A percentile compares a stretch with the other conserved stretches of the same genome.
Conservation (phyloP, 2,113 vertebrate genomes). For the Cyanoderma ruficeps region DNA sequence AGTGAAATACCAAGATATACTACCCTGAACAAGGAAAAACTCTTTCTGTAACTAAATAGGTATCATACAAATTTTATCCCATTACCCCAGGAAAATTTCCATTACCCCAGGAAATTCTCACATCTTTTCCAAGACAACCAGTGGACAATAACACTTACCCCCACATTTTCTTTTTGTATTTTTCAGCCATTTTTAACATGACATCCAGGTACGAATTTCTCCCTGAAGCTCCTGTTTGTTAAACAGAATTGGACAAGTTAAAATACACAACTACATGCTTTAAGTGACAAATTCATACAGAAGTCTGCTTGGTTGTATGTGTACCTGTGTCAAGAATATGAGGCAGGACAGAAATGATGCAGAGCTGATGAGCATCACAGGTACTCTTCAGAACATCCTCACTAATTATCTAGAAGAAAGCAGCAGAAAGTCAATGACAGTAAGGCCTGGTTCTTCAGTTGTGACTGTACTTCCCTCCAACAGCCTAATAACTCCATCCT, state of each 20-base stretch:
- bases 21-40: not conserved
- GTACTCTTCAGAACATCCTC: slow-evolving; percentile 86
- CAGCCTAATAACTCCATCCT: not conserved
- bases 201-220: slow-evolving; percentile 92
- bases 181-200: slow-evolving; percentile 91
- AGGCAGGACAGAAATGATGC: slow-evolving; percentile 89
- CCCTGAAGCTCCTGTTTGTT: slow-evolving; percentile 86
- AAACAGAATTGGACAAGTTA: not conserved
- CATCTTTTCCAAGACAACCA: not conserved
- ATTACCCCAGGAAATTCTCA: not conserved
- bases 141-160: slow-evolving; percentile 79
- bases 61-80: not conserved
- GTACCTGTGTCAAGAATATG: slow-evolving; percentile 96
- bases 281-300: not conserved
- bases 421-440: not conserved
- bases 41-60: not conserved
- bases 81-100: no score
- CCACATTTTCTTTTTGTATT: slow-evolving; percentile 99
- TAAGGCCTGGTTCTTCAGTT: not conserved
- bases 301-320: not conserved
- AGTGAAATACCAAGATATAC: not conserved
- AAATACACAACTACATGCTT: not conserved
- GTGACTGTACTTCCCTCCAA: not conserved
- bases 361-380: slow-evolving; percentile 92
- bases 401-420: slow-evolving; percentile 80